Percentiles rank a stretch among this genome's conserved stretches.
Conservation (phyloP, 2,888 invertebrate genomes). For the Ptilodon capucinus region DNA sequence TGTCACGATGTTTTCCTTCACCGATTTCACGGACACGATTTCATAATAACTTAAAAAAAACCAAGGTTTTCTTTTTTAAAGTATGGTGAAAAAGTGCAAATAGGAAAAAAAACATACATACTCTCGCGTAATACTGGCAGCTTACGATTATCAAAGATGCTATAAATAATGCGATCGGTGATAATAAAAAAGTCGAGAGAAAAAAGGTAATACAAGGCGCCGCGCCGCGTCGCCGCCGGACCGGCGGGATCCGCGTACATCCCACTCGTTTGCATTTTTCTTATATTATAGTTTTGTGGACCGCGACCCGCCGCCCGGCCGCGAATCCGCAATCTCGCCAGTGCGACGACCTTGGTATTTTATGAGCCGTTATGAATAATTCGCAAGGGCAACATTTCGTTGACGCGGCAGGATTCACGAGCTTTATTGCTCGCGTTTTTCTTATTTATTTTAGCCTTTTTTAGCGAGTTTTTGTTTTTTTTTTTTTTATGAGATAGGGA, state of each 20-base stretch:
- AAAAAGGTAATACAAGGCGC: constrained; percentile 38
- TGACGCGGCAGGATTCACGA: constrained; percentile 17
- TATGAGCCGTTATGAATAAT: constrained; percentile 63
- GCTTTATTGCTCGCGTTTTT: constrained; percentile 23
- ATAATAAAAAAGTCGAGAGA: constrained; percentile 27
- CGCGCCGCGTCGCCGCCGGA: constrained; percentile 27
- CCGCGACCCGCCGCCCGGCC: constrained; percentile 26
- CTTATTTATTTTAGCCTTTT: constrained; percentile 7
- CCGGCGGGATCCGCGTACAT: constrained; percentile 63
- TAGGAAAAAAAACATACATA: too few relatives aligned
- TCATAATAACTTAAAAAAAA: too few relatives aligned
- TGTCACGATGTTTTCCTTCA: too few relatives aligned
- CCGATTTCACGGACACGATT: too few relatives aligned
- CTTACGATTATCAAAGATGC: constrained; percentile 35
- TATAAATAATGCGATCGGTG: constrained; percentile 40
- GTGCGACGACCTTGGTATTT: constrained; percentile 75
- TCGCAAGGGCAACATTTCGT: constrained; percentile 52
- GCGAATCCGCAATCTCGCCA: constrained; percentile 71
- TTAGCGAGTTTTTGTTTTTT: neutral
- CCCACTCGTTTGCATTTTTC: constrained; percentile 62
- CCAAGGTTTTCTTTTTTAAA: too few relatives aligned
- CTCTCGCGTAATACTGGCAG: constrained; percentile 55
- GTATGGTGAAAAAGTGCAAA: too few relatives aligned
- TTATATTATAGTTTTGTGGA: constrained; percentile 38
- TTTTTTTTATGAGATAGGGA: too few relatives aligned